Evolutionary conservation across 2,797 vertebrate genomes (phyloP), one percentile per base, ranked within the genome.

Genomic region (Lateolabrax maculatus): DNA sequence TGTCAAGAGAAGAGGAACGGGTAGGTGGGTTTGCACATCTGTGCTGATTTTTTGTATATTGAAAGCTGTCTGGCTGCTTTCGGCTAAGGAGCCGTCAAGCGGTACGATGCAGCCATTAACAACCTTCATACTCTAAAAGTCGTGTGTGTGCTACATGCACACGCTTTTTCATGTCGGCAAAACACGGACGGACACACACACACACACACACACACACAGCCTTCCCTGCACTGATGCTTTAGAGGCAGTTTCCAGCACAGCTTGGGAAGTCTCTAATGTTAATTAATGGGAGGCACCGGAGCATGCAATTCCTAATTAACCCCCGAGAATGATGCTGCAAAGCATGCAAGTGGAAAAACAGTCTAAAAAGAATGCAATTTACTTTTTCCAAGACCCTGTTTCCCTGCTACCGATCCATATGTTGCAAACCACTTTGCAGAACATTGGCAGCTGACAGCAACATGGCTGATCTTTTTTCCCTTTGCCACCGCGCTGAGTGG

Each of bases 231-330:
- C 61, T 11, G 61, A 52, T 25, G 79, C 75, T 57, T 76, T 9
- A 70, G 70, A 73, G 52, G 72, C 69, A 83, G 74, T 75, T 71
- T 58, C 67, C 57, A 56, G 71, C 62, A 65, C 80, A 82, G 85
- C 78, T 76, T 65, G 39, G 77, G 83, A 84, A 87, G 83, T 80
- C 84, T 85, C 77, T 91, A 87, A 89, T 89, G 84, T 87, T 92
- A 94, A 94, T 94, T 92, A 92, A 91, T 88, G 80, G 77, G 77
- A 88, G 76, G 71, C 80, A 80, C 71, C 57, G 34, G 80, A 88
- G 91, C 86, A 76, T 88, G 86, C 55, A 18, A 78, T 64, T 87
- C 64, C 84, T 90, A 93, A 94, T 93, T 90, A 93, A 90, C 84
- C 90, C 84, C 80, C n/a, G 74, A 81, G 75, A 87, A 86, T 23